Base-by-base conservation (phyloP, 2,888 invertebrate genomes). In the Ypsolopha scabrella region DNA sequence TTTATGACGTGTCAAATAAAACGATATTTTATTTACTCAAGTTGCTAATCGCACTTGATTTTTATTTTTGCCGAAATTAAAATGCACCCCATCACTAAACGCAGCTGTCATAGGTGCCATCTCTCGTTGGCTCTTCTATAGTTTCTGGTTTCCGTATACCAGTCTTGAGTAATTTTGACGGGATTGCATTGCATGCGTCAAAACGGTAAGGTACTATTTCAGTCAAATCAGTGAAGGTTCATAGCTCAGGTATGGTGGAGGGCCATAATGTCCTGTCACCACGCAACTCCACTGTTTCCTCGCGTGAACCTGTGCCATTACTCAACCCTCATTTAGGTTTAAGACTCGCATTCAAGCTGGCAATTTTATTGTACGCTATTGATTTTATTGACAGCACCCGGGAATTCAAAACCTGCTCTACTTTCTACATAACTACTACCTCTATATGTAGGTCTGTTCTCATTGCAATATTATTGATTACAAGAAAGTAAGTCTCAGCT, bases 241-340 rank as follows among this genome's bases (percentile, higher is more conserved):
- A n/a, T n/a, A 33, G 45, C 39, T 48, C 24, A 24, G 24, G 24
- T 24, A 24, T 24, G 24, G 24, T 14, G 37, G 24, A 33, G 24
- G 59, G 68, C 64, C 70, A 70, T 70, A 75, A 70, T 73, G 71
- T 66, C 63, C 14, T 59, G 59, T 62, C 63, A 60, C 80, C 80
- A 81, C 82, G 82, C 80, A 63, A 80, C 59, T 63, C 70, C 65
- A 76, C 79, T 83, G 83, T 85, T 82, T 75, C 68, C 60, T 55
- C 63, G 58, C 60, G 48, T 52, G 52, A 38, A 38, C 9, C 11
- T 47, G 48, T 13, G 61, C 70, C 83, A 85, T 86, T 80, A 86
- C 80, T 86, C 85, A 83, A 76, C 72, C 75, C 82, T 86, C 86
- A 83, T 86, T 86, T 85, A 80, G 75, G 76, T 65, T 72, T 79